phyloP scores from a whole-genome alignment of 2,888 invertebrate species.

The Tetragonula carbonaria region DNA sequence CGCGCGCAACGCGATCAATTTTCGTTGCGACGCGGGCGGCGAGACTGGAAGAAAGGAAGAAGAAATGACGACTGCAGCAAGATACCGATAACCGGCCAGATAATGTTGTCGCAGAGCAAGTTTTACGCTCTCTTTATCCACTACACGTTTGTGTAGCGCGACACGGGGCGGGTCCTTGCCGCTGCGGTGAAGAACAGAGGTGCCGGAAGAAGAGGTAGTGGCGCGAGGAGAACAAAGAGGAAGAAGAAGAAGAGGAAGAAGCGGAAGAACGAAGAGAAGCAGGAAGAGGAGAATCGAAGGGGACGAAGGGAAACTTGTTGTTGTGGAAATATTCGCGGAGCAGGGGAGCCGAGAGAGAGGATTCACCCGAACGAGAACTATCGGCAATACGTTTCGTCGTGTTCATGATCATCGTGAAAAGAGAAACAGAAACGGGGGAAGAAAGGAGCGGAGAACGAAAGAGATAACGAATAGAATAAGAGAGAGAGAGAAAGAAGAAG shows the following conservation, averaged over 20 bases:
- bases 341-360: neutral
- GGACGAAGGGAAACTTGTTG: conserved; percentile 4
- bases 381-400: neutral
- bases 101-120: conserved; percentile 82
- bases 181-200: conserved; percentile 69
- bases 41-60: conserved; percentile 63
- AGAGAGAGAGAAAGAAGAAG: neutral
- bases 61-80: conserved; percentile 65
- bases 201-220: conserved; percentile 27
- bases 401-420: conserved; percentile 14
- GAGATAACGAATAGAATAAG: conserved; percentile 2
- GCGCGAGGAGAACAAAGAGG: conserved; percentile 43
- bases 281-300: neutral
- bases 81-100: conserved; percentile 71
- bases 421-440: neutral
- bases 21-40: conserved; percentile 72
- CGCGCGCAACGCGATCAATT: conserved; percentile 76
- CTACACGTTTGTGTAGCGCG: conserved; percentile 82
- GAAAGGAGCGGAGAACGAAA: neutral
- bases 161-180: conserved; percentile 80
- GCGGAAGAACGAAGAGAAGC: conserved; percentile 22
- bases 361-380: neutral
- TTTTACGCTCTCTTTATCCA: conserved; percentile 82
- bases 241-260: conserved; percentile 31
- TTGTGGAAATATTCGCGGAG: neutral